Evolutionary conservation across 2,113 vertebrate species (phyloP), one percentile per base, ranked within the genome.

Genomic region (Caranx ignobilis): DNA sequence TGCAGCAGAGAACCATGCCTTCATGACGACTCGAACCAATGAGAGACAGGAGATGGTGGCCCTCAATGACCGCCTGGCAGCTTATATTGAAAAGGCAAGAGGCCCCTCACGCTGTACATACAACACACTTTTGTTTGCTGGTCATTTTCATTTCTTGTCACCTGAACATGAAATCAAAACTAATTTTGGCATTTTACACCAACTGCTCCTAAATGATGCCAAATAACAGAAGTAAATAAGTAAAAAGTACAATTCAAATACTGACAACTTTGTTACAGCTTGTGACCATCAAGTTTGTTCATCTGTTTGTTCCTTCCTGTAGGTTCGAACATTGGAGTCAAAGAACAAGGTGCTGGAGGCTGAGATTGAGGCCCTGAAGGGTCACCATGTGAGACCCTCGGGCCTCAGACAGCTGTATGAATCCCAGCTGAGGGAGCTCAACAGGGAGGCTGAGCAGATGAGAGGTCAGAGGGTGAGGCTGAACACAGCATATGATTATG

Each of bases 61-160:
- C 32, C 93, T 96, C 45, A 94, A 96, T 16, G 95, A 96, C 77
- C 92, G 94, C 1, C 83, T 96, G 85, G 94, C 94, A 3, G 84
- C 62, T 4, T 95, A 95, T 65, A 92, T 93, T 6, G 94, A 94
- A 88, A 95, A 95, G 90, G 92, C 82, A 88, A 87, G 88, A 70
- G 8, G 0, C 0, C 45, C 31, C 11, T 10, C 18, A 31, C 2
- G 13, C 13, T 4, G 45, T 5, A 71, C 16, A 66, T 6, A 70
- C 26, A 10, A 67, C 41, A 45, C 9, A 70, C 31, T 21, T 31
- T 39, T 26, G 5, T 6, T 9, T n/a, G 21, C 11, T 15, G 19
- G 13, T 12, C 3, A 10, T 48, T 3, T 50, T 43, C 1, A 5
- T 31, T 18, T 66, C 12, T 54, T 56, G n/a, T 55, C 47, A 5